Evolutionary conservation across 2,797 vertebrate species (phyloP).

Genomic region (Crenichthys baileyi): DNA sequence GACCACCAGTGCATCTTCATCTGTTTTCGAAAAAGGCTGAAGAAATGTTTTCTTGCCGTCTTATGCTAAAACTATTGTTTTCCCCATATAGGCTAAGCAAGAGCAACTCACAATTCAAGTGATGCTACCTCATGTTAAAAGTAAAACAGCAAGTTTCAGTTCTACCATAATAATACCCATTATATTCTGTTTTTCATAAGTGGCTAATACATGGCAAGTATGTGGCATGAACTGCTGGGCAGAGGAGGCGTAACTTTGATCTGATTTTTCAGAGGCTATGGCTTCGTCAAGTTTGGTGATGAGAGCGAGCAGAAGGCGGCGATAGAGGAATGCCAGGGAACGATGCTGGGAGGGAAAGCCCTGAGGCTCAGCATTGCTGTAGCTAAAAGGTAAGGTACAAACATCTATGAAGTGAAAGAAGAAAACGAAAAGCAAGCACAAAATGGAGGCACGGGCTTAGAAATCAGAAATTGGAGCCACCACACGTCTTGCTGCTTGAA

Average conservation of each 20-base stretch:
- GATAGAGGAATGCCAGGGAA: slow-evolving; percentile 92
- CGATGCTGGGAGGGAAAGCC: slow-evolving; percentile 87
- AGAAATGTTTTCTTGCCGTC: slow-evolving; percentile 73
- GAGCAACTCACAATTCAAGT: slow-evolving; percentile 90
- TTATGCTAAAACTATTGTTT: slow-evolving; percentile 89
- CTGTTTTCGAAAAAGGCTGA: slow-evolving; percentile 70
- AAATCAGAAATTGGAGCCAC: background rate
- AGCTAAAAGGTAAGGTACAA: slow-evolving; percentile 85
- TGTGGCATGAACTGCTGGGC: slow-evolving; percentile 28
- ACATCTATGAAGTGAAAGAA: background rate
- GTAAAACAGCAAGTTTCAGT: slow-evolving; percentile 89
- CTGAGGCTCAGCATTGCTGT: slow-evolving; percentile 91
- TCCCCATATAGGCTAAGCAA: slow-evolving; percentile 90
- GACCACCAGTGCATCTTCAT: slow-evolving; percentile 63
- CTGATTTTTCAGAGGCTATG: slow-evolving; percentile 86
- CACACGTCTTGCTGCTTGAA: background rate
- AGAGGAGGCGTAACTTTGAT: slow-evolving; percentile 54
- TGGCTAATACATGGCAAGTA: slow-evolving; percentile 74
- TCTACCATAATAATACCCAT: slow-evolving; percentile 86
- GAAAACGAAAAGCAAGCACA: background rate
- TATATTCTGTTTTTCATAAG: slow-evolving; percentile 81
- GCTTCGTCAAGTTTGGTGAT: slow-evolving; percentile 91
- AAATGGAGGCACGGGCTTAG: background rate
- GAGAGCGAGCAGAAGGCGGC: slow-evolving; percentile 93
- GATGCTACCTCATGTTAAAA: slow-evolving; percentile 91